Evolutionary conservation across 2,797 vertebrate genomes (phyloP).

Genomic region (Lophotriccus pileatus): DNA sequence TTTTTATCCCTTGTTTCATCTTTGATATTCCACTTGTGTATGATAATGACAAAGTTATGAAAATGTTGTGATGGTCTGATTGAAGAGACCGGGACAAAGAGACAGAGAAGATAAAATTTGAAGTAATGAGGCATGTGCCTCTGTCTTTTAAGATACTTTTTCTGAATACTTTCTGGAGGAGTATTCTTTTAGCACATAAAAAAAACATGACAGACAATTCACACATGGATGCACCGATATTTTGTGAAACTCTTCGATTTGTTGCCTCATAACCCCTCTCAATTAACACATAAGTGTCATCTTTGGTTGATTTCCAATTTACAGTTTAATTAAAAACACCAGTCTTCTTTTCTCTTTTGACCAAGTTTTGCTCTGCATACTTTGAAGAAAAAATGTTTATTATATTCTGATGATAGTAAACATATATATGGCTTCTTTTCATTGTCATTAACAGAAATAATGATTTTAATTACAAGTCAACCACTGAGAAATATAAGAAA

Average conservation of each 20-base stretch:
- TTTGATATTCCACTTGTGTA: conserved; percentile 17
- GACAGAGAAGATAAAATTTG: not conserved
- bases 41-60: conserved; percentile 34
- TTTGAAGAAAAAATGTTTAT: not conserved
- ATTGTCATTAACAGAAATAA: not conserved
- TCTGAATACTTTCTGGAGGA: not conserved
- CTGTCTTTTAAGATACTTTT: not conserved
- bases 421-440: not conserved
- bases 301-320: not conserved
- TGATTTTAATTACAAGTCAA: not conserved
- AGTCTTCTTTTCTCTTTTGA: not conserved
- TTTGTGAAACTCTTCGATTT: not conserved
- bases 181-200: not conserved
- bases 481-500: not conserved
- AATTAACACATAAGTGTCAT: not conserved
- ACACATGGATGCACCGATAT: not conserved
- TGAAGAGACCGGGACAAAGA: conserved; percentile 19
- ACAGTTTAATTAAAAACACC: not conserved
- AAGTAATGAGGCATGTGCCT: not conserved
- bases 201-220: not conserved
- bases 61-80: conserved; percentile 41
- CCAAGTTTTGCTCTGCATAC: not conserved
- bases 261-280: not conserved
- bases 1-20: conserved; percentile 16
- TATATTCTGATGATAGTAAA: not conserved